phyloP scores from a whole-genome alignment of 2,888 invertebrate genomes.

The Bibio marci region DNA sequence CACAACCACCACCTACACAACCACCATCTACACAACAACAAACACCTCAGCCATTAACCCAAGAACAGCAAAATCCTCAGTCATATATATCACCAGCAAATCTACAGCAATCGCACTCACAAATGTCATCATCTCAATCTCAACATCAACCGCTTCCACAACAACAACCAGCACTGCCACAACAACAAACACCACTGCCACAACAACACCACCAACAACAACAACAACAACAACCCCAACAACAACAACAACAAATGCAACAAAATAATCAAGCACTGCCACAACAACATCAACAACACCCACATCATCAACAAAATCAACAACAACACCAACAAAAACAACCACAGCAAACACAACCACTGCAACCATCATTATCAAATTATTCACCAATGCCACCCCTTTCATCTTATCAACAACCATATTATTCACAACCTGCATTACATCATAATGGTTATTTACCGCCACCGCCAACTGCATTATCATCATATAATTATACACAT shows the following conservation, averaged over 20 bases:
- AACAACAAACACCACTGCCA: not conserved
- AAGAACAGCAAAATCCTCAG: not conserved
- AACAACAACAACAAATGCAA: not conserved
- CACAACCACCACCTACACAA: conserved; percentile 3
- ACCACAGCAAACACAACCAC: not conserved
- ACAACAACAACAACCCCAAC: not conserved
- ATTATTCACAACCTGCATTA: too few relatives aligned
- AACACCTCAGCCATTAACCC: not conserved
- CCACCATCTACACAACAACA: not conserved
- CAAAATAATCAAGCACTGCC: conserved; percentile 7
- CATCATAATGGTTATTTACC: too few relatives aligned
- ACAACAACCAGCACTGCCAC: conserved; percentile 4
- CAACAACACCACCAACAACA: not conserved
- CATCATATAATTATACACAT: too few relatives aligned
- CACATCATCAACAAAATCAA: not conserved
- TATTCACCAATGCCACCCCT: too few relatives aligned
- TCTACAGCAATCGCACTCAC: not conserved
- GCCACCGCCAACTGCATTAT: too few relatives aligned
- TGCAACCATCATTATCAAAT: not conserved
- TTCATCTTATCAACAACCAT: too few relatives aligned
- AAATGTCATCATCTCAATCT: not conserved
- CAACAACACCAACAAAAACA: not conserved
- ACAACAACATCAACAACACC: not conserved
- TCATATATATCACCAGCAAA: not conserved
- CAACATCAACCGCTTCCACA: conserved; percentile 2